Evolutionary conservation across 2,797 vertebrate species (phyloP).

Genomic region (Hipposideros larvatus): DNA sequence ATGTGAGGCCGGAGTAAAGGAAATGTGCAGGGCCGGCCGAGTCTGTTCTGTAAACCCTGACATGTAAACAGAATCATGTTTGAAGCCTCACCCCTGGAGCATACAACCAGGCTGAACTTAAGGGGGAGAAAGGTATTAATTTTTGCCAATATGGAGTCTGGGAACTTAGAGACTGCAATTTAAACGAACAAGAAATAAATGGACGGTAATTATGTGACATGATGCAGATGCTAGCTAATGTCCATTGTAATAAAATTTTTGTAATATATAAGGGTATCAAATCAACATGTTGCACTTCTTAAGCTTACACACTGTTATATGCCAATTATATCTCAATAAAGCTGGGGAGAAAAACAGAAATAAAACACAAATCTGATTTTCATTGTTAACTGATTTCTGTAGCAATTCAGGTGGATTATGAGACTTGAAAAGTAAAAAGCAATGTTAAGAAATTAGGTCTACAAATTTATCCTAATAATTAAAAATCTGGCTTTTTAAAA

Average conservation of each 20-base stretch:
- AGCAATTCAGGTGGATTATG: not conserved
- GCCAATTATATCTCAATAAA: not conserved
- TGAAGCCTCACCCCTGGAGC: not conserved
- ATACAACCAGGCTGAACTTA: not conserved
- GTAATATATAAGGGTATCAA: not conserved
- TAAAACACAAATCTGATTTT: not conserved
- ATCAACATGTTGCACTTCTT: not conserved
- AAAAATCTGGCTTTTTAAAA: not conserved
- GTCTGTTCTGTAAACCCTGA: not conserved
- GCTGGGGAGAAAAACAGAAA: not conserved
- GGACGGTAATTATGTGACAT: not conserved
- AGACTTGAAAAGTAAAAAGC: not conserved
- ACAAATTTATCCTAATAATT: not conserved
- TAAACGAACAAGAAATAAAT: not conserved
- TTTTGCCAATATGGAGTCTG: not conserved
- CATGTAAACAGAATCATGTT: not conserved
- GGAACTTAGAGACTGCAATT: not conserved
- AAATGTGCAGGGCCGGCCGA: rapidly evolving
- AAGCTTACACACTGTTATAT: not conserved
- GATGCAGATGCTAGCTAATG: not conserved
- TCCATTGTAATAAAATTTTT: not conserved
- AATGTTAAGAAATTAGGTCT: not conserved
- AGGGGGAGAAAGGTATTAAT: not conserved
- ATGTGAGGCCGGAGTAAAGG: not conserved
- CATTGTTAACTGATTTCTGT: not conserved